Evolutionary conservation across 2,797 vertebrate genomes (phyloP).

Genomic region (Cottoperca gobio): DNA sequence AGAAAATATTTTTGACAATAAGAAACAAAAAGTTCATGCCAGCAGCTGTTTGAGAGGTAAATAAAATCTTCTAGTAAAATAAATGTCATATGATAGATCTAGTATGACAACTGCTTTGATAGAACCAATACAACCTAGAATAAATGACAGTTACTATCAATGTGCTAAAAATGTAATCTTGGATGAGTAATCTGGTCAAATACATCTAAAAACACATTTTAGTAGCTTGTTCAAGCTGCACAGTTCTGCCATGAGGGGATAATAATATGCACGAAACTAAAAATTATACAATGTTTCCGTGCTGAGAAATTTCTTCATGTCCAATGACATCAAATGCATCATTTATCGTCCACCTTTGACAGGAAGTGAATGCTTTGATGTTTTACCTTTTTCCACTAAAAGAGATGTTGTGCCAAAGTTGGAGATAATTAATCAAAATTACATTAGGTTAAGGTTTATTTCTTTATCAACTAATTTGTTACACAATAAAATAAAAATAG

Average conservation of each 20-base stretch:
- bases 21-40: conserved; percentile 57
- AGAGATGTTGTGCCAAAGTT: conserved; percentile 14
- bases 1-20: conserved; percentile 31
- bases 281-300: conserved; percentile 7
- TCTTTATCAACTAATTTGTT: conserved; percentile 39
- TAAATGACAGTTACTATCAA: conserved; percentile 37
- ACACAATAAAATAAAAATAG: conserved; percentile 40
- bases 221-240: conserved; percentile 10
- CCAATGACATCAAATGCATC: not conserved
- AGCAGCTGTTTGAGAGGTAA: conserved; percentile 58
- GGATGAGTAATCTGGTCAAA: conserved; percentile 53
- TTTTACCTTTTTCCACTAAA: conserved; percentile 12
- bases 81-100: conserved; percentile 35
- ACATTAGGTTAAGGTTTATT: conserved; percentile 35
- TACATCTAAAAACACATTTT: conserved; percentile 41
- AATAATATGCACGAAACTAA: conserved; percentile 21
- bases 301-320: not conserved
- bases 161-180: conserved; percentile 35
- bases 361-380: not conserved
- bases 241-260: conserved; percentile 6
- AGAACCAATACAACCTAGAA: conserved; percentile 36
- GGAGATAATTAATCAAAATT: conserved; percentile 37
- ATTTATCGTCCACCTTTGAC: not conserved
- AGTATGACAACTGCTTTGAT: conserved; percentile 23
- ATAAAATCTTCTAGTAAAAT: conserved; percentile 53